phyloP scores from a whole-genome alignment of 30 jellyfish, hydroid and myxozoan genomes.

The Morbakka virulenta region DNA sequence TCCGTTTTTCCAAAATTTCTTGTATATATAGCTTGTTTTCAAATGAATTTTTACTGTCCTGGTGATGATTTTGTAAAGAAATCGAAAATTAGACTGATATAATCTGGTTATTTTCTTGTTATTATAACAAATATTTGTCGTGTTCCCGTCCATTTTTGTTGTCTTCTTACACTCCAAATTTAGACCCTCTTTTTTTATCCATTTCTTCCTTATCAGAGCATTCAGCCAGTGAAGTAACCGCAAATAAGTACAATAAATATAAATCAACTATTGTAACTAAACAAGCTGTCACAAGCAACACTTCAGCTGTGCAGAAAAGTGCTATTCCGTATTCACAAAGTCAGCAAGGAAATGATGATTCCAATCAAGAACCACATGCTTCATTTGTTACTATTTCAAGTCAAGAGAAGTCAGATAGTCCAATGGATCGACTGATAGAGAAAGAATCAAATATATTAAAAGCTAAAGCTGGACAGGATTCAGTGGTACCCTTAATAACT shows the following conservation, averaged over 20 bases:
- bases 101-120: no score
- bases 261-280: constrained; percentile 77
- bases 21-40: no score
- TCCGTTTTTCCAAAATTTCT: no score
- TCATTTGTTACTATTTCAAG: constrained; percentile 70
- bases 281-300: constrained; percentile 68
- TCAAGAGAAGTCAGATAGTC: constrained; percentile 47
- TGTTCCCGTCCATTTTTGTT: no score
- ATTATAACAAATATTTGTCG: no score
- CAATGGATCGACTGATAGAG: constrained; percentile 79
- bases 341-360: neutral
- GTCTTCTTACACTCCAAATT: no score
- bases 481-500: neutral
- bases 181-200: no score
- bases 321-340: constrained; percentile 18
- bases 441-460: constrained; percentile 56
- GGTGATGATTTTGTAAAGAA: no score
- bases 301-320: constrained; percentile 37
- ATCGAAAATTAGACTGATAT: no score
- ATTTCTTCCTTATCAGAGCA: no score
- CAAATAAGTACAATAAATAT: constrained; percentile 52
- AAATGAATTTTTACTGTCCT: no score
- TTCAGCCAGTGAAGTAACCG: constrained; percentile 47
- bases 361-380: constrained; percentile 33
- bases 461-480: constrained; percentile 27